Evolutionary conservation across 2,888 invertebrate genomes (phyloP), one percentile per base, ranked within the genome.

Genomic region (Tipula vernalis): DNA sequence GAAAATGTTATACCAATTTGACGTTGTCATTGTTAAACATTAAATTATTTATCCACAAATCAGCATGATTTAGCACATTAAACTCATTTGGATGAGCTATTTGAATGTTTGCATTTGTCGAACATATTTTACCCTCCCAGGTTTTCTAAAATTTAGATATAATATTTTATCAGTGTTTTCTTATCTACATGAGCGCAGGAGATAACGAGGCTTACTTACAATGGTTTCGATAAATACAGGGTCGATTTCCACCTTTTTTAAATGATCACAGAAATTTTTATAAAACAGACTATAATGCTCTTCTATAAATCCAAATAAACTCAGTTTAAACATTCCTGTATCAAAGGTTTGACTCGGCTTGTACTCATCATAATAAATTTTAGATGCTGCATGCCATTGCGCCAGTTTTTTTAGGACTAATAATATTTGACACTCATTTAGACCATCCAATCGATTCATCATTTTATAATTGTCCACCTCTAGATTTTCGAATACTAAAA

Each of bases 1-100:
- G 12, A n/a, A 83, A 12, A 39, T 44, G 3, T 57, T 28, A 28
- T 28, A 71, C 71, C 71, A 71, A 10, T 71, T 71, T 71, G 2
- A 28, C 18, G 28, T 71, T 10, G 0, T 71, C 88, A 87, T 91
- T 90, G 13, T 90, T 89, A 88, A 92, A 92, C 90, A 93, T 90
- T 88, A 92, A 91, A 89, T 93, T 92, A 87, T 92, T 92, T 5
- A 91, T 89, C 92, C 92, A 92, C 15, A 92, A 88, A 89, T 92
- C 93, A 36, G 92, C 92, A 87, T 93, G 93, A 88, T 92, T 92
- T 36, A 93, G 89, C 4, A 92, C 91, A 88, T 91, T 91, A 88
- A 91, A 92, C 28, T 88, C 89, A 87, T 89, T 89, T 0, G 39
- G 84, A 84, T 39, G 39, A 39, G 84, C 84, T 10, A 39, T 71